Evolutionary conservation across 2,113 vertebrate genomes (phyloP).

Genomic region (Albula glossodonta): DNA sequence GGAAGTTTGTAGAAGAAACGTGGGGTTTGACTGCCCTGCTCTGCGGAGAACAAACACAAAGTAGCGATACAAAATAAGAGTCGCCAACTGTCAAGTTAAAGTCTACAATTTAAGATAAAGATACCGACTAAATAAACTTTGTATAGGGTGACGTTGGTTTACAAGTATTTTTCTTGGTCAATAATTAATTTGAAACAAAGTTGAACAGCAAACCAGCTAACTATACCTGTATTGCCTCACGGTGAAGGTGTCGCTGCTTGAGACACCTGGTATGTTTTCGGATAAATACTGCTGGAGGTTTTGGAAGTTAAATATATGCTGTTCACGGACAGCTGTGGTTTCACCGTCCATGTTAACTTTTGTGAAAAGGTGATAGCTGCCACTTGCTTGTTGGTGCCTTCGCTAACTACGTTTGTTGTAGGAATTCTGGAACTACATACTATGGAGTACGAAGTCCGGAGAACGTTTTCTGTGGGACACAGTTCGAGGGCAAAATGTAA

Average conservation of each 20-base stretch:
- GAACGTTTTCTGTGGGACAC: background rate
- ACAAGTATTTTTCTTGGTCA: too few species aligned
- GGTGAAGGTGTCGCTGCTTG: slow-evolving; percentile 51
- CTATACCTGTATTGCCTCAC: slow-evolving; percentile 80
- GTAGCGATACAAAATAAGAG: background rate
- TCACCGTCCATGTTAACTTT: slow-evolving; percentile 58
- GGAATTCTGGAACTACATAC: background rate
- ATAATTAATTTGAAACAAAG: background rate
- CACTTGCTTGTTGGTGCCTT: background rate
- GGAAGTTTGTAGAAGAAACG: slow-evolving; percentile 82
- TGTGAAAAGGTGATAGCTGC: background rate
- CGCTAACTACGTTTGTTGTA: background rate
- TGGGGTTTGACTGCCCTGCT: slow-evolving; percentile 89
- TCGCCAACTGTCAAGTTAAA: background rate
- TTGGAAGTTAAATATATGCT: slow-evolving; percentile 71
- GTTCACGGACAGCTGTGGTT: slow-evolving; percentile 64
- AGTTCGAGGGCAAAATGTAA: background rate
- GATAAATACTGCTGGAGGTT: slow-evolving; percentile 73
- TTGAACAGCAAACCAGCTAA: background rate
- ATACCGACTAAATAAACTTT: too few species aligned
- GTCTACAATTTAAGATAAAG: background rate
- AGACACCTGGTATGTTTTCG: slow-evolving; percentile 61
- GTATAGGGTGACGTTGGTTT: too few species aligned
- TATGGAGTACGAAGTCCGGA: slow-evolving; percentile 14
- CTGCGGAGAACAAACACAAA: slow-evolving; percentile 56